Base-by-base conservation (phyloP, 2,113 vertebrate species). In the Mus pahari region DNA sequence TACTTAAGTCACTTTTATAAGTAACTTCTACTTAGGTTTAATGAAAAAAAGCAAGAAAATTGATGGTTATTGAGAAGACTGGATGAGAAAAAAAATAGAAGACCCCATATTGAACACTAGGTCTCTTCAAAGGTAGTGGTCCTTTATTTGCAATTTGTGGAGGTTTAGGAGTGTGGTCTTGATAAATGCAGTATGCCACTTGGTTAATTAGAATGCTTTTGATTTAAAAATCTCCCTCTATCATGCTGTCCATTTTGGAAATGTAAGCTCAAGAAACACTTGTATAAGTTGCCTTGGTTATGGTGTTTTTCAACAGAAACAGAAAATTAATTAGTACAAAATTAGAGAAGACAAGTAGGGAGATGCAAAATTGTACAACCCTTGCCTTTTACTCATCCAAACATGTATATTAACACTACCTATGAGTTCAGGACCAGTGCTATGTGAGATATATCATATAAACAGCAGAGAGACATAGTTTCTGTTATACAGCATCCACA, bases 391-490 rank as follows among this genome's bases (percentile, higher is more conserved):
- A 22, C 9, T n/a, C 19, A 20, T 3, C 20, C 10, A 81, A 13
- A n/a, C 50, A n/a, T 24, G 20, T 24, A 58, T 55, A 58, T 4
- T 24, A 33, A 81, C 11, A 55, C 33, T n/a, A 17, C 13, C 20
- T 62, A 1, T 42, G n/a, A 10, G 1, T 64, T 26, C 9, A 53
- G 19, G 12, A 22, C 68, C 12, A 14, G 13, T 3, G 26, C 14
- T 33, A 5, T 6, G 3, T 14, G 8, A 36, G 3, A n/a, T 24
- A 74, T 16, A 28, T n/a, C 31, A 42, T 0, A 26, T 19, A 8
- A 0, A 12, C 6, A 1, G 9, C 68, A 26, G 5, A 13, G 20
- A 64, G 1, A 48, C 0, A 0, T 2, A 12, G 1, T 39, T 87
- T 45, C 45, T 82, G 60, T 60, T 11, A 39, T 24, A 14, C 24